Evolutionary conservation across 1,140 invertebrate genomes (phyloP).

Genomic region (Magallana gigas): DNA sequence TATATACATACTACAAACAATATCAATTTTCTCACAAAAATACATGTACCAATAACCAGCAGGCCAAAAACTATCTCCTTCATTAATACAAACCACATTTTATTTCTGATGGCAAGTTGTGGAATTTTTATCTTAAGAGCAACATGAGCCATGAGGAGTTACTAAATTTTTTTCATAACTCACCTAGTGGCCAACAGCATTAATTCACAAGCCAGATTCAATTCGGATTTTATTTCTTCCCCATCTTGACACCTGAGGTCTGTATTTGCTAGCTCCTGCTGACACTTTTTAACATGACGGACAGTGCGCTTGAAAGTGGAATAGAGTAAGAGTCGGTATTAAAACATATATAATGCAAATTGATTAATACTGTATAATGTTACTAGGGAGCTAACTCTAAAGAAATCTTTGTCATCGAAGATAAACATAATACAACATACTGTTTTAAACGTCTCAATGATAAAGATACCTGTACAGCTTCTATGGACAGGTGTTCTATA

Average conservation of each 20-base stretch:
- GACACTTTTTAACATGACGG: constrained; percentile 82
- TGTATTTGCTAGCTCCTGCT: constrained; percentile 78
- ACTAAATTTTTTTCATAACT: constrained; percentile 33
- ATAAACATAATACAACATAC: background rate
- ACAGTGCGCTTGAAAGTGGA: constrained; percentile 82
- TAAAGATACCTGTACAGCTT: constrained; percentile 82
- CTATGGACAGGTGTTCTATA: constrained; percentile 83
- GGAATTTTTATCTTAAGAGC: no score
- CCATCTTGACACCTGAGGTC: constrained; percentile 50
- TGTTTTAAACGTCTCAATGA: no score
- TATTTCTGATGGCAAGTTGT: no score
- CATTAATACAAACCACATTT: no score
- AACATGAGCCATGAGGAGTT: no score
- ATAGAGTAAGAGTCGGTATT: background rate
- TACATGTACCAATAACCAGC: no score
- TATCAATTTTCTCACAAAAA: no score
- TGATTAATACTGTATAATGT: no score
- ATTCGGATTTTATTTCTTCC: constrained; percentile 81
- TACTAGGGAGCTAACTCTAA: background rate
- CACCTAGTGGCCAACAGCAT: constrained; percentile 83
- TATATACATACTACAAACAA: no score
- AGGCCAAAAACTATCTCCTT: no score
- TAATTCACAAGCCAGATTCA: constrained; percentile 83
- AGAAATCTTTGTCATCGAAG: background rate
- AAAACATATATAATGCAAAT: no score